Evolutionary conservation across 2,888 invertebrate species (phyloP).

Genomic region (Patella ulyssiponensis): DNA sequence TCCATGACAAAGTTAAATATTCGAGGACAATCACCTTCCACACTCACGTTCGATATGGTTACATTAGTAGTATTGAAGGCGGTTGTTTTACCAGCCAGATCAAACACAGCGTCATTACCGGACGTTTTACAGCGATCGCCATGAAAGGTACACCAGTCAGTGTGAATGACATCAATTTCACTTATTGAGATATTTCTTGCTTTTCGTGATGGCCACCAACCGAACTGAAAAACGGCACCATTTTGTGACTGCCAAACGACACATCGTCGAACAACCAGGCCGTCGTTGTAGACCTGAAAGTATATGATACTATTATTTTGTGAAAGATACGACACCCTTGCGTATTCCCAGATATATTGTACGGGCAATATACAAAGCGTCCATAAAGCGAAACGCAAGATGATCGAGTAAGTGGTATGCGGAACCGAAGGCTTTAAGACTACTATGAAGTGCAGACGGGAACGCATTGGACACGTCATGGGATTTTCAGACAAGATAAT

Average conservation of each 20-base stretch:
- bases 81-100: slow-evolving; percentile 24
- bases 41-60: slow-evolving; percentile 17
- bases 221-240: slow-evolving; percentile 33
- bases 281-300: slow-evolving; percentile 21
- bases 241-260: slow-evolving; percentile 36
- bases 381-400: no score
- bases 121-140: slow-evolving; percentile 19
- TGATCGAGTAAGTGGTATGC: no score
- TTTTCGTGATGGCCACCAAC: slow-evolving; percentile 28
- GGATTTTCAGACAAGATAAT: no score
- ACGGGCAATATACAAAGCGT: no score
- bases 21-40: slow-evolving; percentile 28
- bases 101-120: slow-evolving; percentile 23
- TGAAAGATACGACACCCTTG: no score
- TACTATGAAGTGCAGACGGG: no score
- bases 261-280: slow-evolving; percentile 22
- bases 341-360: no score
- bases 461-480: no score
- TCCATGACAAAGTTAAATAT: background rate
- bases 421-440: no score
- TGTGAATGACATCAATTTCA: slow-evolving; percentile 34
- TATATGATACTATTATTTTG: no score
- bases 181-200: slow-evolving; percentile 19
- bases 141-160: slow-evolving; percentile 31
- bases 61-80: slow-evolving; percentile 10